phyloP scores from a whole-genome alignment of 2,888 invertebrate species.

The Cataglyphis cursor region DNA sequence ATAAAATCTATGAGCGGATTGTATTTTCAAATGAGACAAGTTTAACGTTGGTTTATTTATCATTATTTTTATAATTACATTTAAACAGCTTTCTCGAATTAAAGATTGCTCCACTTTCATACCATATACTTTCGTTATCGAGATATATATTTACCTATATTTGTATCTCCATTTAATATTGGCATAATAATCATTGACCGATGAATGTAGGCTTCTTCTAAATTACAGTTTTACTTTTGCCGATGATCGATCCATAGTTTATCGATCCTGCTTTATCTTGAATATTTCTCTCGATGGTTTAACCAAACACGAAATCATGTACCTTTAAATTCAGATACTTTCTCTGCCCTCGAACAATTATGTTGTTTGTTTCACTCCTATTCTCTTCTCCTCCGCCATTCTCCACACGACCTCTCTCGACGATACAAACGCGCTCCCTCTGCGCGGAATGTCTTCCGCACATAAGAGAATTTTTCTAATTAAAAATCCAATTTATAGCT shows the following conservation, averaged over 20 bases:
- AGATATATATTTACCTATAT: background rate
- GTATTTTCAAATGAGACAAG: background rate
- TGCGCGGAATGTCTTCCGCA: background rate
- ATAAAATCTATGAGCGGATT: background rate
- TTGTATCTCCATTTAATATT: background rate
- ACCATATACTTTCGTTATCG: background rate
- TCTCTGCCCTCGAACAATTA: conserved; percentile 74
- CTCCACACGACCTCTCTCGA: background rate
- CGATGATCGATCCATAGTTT: background rate
- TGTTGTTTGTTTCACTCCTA: conserved; percentile 70
- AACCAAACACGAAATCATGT: conserved; percentile 43
- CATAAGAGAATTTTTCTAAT: background rate
- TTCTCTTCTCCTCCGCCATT: conserved; percentile 29
- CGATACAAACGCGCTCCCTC: conserved; percentile 3
- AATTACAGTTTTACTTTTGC: background rate
- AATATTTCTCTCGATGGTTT: background rate
- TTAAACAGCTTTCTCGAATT: background rate
- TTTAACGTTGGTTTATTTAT: background rate
- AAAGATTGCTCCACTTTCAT: background rate
- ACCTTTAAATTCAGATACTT: conserved; percentile 66
- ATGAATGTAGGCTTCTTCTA: background rate
- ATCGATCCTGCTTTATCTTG: background rate
- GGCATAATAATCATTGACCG: background rate
- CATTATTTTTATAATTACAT: background rate
- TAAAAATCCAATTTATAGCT: background rate